Percentiles rank a stretch among this genome's conserved stretches.
Evolutionary conservation across 2,888 invertebrate genomes (phyloP).

Genomic region (Deroplatys truncata): DNA sequence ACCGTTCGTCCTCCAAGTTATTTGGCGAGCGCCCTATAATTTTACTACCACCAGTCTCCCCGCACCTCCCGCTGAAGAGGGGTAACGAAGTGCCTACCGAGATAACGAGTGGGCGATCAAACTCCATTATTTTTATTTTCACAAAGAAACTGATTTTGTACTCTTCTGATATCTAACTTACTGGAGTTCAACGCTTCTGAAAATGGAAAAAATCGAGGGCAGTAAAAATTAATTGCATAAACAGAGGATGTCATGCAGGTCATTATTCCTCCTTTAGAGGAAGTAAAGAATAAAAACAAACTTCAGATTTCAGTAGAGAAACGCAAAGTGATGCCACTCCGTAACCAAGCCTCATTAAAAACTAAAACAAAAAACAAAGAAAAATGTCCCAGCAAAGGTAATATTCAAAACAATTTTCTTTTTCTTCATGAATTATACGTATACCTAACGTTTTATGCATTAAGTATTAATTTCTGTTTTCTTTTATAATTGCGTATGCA

Average conservation of each 20-base stretch:
- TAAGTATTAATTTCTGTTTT: no score
- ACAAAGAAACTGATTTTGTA: not conserved
- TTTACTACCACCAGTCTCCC: not conserved
- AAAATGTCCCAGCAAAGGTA: no score
- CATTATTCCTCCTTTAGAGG: not conserved
- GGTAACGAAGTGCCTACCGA: not conserved
- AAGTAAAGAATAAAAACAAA: not conserved
- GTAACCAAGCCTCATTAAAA: not conserved
- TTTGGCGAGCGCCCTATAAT: constrained; percentile 1
- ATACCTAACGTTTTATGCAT: no score
- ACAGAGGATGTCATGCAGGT: not conserved
- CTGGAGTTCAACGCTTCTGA: not conserved
- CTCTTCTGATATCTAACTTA: not conserved
- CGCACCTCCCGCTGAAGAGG: not conserved
- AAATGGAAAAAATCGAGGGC: not conserved
- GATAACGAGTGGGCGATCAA: constrained; percentile 13
- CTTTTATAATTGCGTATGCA: no score
- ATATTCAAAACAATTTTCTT: no score
- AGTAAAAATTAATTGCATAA: not conserved
- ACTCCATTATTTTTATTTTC: not conserved
- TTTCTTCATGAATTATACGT: no score
- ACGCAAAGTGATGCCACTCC: not conserved
- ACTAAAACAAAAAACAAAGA: not conserved
- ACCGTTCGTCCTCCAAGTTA: not conserved
- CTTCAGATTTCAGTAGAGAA: not conserved